These are phyloP conservation scores for Toxotes chatareus DNA, from an alignment of 2,113 vertebrate species.

Conservation along the genomic window DNA sequence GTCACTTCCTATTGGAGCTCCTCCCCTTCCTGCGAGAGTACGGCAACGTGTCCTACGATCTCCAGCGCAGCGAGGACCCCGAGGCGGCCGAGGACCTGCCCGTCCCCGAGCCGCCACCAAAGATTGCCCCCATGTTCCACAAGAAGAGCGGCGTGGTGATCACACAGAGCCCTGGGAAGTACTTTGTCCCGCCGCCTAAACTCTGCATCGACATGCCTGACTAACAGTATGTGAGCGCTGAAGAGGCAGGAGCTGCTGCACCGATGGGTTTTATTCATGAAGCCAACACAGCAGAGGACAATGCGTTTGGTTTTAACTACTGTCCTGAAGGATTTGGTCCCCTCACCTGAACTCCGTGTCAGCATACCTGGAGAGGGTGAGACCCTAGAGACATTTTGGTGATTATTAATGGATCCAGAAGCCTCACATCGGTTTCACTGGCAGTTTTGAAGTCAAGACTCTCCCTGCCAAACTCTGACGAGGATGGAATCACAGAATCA, in stretches of 20 bases:
- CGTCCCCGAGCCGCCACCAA: conserved; percentile 91
- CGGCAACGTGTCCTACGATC: conserved; percentile 96
- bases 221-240: conserved; percentile 75
- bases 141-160: conserved; percentile 98
- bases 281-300: conserved; percentile 32
- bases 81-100: conserved; percentile 92
- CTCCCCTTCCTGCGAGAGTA: conserved; percentile 97
- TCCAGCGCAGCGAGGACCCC: conserved; percentile 93
- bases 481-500: neutral
- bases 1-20: conserved; percentile 97
- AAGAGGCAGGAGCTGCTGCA: neutral
- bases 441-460: conserved; percentile 8
- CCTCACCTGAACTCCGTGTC: conserved; percentile 16
- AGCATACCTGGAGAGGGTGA: neutral
- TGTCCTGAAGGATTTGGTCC: conserved; percentile 28
- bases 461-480: neutral
- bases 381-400: neutral
- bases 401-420: neutral
- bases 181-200: conserved; percentile 94
- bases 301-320: conserved; percentile 10
- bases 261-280: neutral
- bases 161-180: conserved; percentile 97
- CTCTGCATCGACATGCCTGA: conserved; percentile 98
- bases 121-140: conserved; percentile 96
- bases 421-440: neutral